Evolutionary conservation across 2,797 vertebrate species (phyloP).

Genomic region (Cygnus olor): DNA sequence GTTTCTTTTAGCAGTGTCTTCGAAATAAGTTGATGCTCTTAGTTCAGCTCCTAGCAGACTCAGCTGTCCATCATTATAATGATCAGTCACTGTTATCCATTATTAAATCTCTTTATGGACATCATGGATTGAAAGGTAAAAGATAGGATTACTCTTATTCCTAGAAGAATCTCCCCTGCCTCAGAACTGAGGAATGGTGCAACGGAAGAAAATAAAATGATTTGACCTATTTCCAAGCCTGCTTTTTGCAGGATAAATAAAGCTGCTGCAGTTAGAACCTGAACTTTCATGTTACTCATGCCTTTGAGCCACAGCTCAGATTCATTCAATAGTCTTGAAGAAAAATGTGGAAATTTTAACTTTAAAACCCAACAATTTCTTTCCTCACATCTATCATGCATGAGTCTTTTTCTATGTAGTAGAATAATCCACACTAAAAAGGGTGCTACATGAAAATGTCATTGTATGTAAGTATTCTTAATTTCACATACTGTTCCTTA

Average conservation of each 20-base stretch:
- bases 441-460: background rate
- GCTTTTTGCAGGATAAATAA: background rate
- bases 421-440: background rate
- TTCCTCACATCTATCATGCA: background rate
- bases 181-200: background rate
- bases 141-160: background rate
- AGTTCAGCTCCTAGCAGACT: background rate
- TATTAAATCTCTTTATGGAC: background rate
- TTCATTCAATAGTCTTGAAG: background rate
- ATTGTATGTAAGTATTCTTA: background rate
- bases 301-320: background rate
- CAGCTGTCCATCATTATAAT: background rate
- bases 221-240: background rate
- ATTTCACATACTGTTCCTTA: background rate
- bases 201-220: background rate
- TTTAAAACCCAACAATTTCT: background rate
- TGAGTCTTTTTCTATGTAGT: background rate
- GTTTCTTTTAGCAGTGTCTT: background rate
- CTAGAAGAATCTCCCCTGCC: background rate
- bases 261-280: background rate
- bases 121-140: background rate
- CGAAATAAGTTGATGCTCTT: background rate
- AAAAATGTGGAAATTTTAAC: background rate
- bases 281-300: background rate
- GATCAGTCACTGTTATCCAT: background rate